Evolutionary conservation across 2,888 invertebrate species (phyloP), one percentile per base, ranked within the genome.

Genomic region (Zygothrica quintamaculata): DNA sequence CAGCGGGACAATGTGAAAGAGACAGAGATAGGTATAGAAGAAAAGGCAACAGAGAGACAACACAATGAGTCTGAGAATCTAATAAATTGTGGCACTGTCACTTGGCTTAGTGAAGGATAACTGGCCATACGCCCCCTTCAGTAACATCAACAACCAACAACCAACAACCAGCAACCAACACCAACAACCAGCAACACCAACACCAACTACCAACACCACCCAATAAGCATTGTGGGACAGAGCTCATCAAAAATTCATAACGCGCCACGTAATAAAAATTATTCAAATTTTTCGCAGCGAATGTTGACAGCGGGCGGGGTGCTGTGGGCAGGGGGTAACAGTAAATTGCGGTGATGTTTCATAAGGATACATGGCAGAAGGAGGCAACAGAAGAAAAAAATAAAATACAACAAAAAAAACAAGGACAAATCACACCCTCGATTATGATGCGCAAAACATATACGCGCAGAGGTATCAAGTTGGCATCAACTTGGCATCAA

Each of bases 231-330:
- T n/a, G n/a, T n/a, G n/a, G n/a, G n/a, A n/a, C n/a, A 55, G 60
- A 69, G 61, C 75, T 88, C 87, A 88, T 88, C 88, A 86, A 84
- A 87, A 87, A 88, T 88, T 88, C 88, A 88, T 88, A 88, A 81
- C 86, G 86, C 78, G 81, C 84, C 79, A 84, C 81, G 86, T 84
- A 84, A 88, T 88, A 88, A 88, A 88, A 88, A 88, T 88, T 88
- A 88, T 88, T 88, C 88, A 88, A 88, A 88, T 88, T 88, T 85
- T 80, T 82, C 77, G 77, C 74, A 78, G 67, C 33, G 65, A 66
- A 51, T 69, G 57, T 13, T 33, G 29, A 8, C 26, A 18, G 29
- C 22, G 64, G 64, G 64, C 62, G 64, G 55, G 34, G 43, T 46
- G 42, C 33, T 15, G 12, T 9, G n/a, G 43, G n/a, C 26, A 18